Percentiles rank a stretch among this genome's conserved stretches.
phyloP scores from a whole-genome alignment of 1,140 invertebrate species.

The Magallana ariakensis region DNA sequence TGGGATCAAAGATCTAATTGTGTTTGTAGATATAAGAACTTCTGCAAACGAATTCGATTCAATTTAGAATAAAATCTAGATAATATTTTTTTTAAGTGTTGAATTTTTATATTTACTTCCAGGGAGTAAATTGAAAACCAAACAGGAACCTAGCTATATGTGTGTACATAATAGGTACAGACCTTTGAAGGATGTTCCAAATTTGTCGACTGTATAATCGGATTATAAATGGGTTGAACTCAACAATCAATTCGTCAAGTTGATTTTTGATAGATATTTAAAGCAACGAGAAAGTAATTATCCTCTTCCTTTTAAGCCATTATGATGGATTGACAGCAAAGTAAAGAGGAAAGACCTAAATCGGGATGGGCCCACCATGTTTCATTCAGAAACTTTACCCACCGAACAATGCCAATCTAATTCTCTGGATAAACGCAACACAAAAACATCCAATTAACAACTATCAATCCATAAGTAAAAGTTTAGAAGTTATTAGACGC shows the following conservation, averaged over 20 bases:
- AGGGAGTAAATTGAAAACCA: background rate
- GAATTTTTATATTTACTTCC: background rate
- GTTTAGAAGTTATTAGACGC: background rate
- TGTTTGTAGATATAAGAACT: background rate
- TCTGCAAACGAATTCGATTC: background rate
- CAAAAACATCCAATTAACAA: conserved; percentile 2
- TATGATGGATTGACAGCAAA: background rate
- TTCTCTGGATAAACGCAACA: background rate
- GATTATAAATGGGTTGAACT: background rate
- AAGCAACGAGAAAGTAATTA: background rate
- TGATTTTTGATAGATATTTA: background rate
- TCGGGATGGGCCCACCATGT: background rate
- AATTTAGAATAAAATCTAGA: conserved; percentile 13
- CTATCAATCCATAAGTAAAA: background rate
- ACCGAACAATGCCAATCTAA: background rate
- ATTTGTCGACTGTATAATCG: background rate
- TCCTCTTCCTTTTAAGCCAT: background rate
- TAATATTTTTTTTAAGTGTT: background rate
- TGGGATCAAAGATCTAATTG: background rate
- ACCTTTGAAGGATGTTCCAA: background rate
- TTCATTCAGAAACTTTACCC: background rate
- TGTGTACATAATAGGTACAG: background rate
- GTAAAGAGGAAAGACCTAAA: background rate
- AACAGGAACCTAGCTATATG: background rate
- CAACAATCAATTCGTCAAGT: background rate